Evolutionary conservation across 2,888 invertebrate species (phyloP).

Genomic region (Drosophila rellima): DNA sequence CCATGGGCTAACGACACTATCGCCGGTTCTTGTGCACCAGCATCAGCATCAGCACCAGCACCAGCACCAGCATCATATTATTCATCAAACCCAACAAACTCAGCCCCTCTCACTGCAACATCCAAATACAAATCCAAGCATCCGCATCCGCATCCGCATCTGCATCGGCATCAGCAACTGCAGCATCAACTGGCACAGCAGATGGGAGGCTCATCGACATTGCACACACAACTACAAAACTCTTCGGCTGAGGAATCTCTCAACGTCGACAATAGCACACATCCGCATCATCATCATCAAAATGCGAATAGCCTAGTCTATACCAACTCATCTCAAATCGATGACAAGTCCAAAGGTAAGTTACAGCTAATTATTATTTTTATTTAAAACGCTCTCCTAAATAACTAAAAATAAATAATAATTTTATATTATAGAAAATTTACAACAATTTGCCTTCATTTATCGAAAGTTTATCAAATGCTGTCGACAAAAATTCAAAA

Average conservation of each 20-base stretch:
- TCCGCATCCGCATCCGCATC: constrained; percentile 31
- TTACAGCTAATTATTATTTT: not conserved
- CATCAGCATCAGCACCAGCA: constrained; percentile 29
- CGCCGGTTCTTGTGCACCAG: constrained; percentile 59
- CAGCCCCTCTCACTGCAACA: constrained; percentile 39
- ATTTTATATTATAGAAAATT: too few relatives aligned
- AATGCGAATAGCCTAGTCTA: constrained; percentile 48
- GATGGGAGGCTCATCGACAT: constrained; percentile 46
- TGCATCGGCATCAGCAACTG: constrained; percentile 35
- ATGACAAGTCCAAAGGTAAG: constrained; percentile 72
- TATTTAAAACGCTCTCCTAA: too few relatives aligned
- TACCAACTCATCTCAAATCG: constrained; percentile 49
- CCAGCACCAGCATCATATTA: constrained; percentile 43
- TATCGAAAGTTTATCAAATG: too few relatives aligned
- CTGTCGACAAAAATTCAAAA: too few relatives aligned
- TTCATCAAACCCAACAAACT: constrained; percentile 39
- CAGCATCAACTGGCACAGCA: constrained; percentile 50
- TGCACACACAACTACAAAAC: constrained; percentile 60
- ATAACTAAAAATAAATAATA: too few relatives aligned
- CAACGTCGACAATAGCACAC: constrained; percentile 26
- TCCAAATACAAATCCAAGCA: constrained; percentile 35
- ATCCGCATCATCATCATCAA: constrained; percentile 56
- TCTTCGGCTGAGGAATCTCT: constrained; percentile 52
- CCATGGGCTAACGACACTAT: constrained; percentile 79
- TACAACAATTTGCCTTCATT: too few relatives aligned